phyloP scores from a whole-genome alignment of 2,888 invertebrate species.

The Drosophila suboccidentalis region DNA sequence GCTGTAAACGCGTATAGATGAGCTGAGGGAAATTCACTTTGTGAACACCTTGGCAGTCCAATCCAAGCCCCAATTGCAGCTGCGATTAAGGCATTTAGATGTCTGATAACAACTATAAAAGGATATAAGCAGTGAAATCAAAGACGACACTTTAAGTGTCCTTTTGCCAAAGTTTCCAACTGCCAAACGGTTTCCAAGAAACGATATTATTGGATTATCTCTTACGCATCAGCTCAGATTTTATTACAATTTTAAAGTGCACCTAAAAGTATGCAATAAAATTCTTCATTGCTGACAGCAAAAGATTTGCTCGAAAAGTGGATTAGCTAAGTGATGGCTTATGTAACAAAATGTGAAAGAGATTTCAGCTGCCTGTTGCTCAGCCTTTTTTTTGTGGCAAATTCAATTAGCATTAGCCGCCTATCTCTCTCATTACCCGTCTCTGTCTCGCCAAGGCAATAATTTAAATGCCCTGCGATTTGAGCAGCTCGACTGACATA shows the following conservation, averaged over 20 bases:
- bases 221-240: conserved; percentile 5
- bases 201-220: conserved; percentile 5
- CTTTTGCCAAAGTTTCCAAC: background rate
- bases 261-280: conserved; percentile 1
- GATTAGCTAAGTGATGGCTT: conserved; percentile 8
- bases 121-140: conserved; percentile 29
- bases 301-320: background rate
- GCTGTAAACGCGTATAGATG: background rate
- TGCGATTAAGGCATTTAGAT: conserved; percentile 44
- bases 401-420: conserved; percentile 51
- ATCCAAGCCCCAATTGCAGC: conserved; percentile 24
- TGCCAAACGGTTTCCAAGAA: background rate
- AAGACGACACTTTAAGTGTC: conserved; percentile 15
- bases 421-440: background rate
- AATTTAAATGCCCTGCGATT: conserved; percentile 69
- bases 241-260: background rate
- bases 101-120: conserved; percentile 25
- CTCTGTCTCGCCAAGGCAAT: conserved; percentile 48
- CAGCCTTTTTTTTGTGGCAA: conserved; percentile 10
- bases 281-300: background rate
- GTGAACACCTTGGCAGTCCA: conserved; percentile 23
- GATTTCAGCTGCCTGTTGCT: conserved; percentile 23
- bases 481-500: conserved; percentile 52
- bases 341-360: background rate
- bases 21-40: conserved; percentile 38